These are phyloP conservation scores for Meda fulgida DNA, from an alignment of 2,797 vertebrate species.

Conservation along the genomic window DNA sequence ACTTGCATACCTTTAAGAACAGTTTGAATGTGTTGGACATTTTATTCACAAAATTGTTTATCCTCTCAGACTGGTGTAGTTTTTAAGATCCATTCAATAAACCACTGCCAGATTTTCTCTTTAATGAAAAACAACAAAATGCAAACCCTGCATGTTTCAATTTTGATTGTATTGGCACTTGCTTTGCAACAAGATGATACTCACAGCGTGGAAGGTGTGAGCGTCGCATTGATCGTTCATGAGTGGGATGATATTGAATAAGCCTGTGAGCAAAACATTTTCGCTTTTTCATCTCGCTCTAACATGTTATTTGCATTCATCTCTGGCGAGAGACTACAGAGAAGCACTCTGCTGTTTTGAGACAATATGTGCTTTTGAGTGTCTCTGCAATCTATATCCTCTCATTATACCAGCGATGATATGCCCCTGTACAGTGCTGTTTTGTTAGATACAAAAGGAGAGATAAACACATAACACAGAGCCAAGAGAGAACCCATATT, in stretches of 20 bases:
- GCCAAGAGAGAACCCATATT: background rate
- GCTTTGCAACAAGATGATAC: conserved; percentile 12
- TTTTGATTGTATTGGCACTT: conserved; percentile 34
- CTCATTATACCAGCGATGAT: background rate
- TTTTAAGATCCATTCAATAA: conserved; percentile 27
- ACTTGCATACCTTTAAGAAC: background rate
- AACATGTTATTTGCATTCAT: conserved; percentile 50
- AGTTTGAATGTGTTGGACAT: background rate
- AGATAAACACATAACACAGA: background rate
- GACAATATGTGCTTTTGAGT: conserved; percentile 25
- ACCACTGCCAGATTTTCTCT: conserved; percentile 11
- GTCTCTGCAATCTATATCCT: conserved; percentile 15
- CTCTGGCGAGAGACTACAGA: conserved; percentile 1
- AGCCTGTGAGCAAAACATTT: conserved; percentile 33
- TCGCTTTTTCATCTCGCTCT: conserved; percentile 35
- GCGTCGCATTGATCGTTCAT: conserved; percentile 24
- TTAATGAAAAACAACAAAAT: conserved; percentile 25
- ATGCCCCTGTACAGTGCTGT: background rate
- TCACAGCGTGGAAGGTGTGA: conserved; percentile 25
- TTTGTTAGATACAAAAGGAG: background rate
- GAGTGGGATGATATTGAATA: conserved; percentile 52
- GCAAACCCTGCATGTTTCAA: background rate
- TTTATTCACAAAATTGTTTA: background rate
- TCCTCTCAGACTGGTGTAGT: conserved; percentile 1
- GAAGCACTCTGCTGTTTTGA: conserved; percentile 31